phyloP scores from a whole-genome alignment of 2,888 invertebrate species.

The Lepidochitona cinerea region DNA sequence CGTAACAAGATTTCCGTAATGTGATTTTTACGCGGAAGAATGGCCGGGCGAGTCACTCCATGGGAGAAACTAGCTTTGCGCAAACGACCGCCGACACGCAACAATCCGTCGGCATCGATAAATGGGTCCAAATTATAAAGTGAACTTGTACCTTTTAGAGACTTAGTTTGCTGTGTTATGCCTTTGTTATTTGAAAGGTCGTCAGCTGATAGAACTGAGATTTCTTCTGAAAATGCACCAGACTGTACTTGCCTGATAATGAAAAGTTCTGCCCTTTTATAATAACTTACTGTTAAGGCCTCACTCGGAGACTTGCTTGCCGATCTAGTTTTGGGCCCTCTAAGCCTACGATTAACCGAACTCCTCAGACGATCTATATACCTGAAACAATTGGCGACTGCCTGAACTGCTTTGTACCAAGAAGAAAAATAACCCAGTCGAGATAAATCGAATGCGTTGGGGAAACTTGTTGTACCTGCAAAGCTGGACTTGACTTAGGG shows the following conservation, averaged over 20 bases:
- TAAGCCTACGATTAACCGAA: too few relatives aligned
- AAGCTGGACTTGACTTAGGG: slow-evolving; percentile 18
- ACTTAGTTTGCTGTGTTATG: too few relatives aligned
- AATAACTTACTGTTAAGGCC: too few relatives aligned
- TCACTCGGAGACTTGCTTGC: too few relatives aligned
- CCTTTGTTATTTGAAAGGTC: too few relatives aligned
- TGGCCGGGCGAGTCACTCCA: slow-evolving; percentile 21
- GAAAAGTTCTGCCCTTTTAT: too few relatives aligned
- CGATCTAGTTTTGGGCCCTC: too few relatives aligned
- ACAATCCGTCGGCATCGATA: slow-evolving; percentile 12
- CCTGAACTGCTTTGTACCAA: background rate
- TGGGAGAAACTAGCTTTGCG: background rate
- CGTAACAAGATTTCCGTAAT: slow-evolving; percentile 21
- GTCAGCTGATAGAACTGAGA: too few relatives aligned
- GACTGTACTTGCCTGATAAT: too few relatives aligned
- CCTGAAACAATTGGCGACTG: background rate
- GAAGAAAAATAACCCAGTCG: background rate
- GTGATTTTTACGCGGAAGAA: slow-evolving; percentile 20
- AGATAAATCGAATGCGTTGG: background rate
- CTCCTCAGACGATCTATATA: too few relatives aligned
- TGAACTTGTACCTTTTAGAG: too few relatives aligned
- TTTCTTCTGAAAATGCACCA: too few relatives aligned
- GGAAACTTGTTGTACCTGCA: slow-evolving; percentile 6
- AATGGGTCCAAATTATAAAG: background rate
- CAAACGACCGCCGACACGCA: slow-evolving; percentile 30